Conservation (phyloP, 2,113 vertebrate species). For the Phasianus colchicus region DNA sequence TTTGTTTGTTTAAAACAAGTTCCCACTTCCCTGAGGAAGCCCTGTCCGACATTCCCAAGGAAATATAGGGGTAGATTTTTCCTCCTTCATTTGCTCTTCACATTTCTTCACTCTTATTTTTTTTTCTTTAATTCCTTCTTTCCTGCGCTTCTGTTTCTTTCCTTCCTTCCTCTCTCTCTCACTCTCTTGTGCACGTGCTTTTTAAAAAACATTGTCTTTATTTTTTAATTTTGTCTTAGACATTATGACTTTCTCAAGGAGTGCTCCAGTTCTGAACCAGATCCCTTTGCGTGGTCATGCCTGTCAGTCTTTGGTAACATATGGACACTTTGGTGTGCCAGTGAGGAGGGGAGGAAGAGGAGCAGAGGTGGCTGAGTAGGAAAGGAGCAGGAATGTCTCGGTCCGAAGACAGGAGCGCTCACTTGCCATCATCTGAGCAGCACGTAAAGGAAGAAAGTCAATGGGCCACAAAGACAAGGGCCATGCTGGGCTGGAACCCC, state of each 20-base stretch:
- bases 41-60: conserved; percentile 58
- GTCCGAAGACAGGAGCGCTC: conserved; percentile 59
- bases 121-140: conserved; percentile 41
- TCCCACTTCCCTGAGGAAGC: conserved; percentile 69
- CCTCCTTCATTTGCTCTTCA: conserved; percentile 48
- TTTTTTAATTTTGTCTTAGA: conserved; percentile 52
- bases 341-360: conserved; percentile 76
- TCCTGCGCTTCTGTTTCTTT: conserved; percentile 50
- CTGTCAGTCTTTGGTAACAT: conserved; percentile 86
- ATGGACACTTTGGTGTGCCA: conserved; percentile 87
- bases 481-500: conserved; percentile 33
- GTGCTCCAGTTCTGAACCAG: conserved; percentile 75
- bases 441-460: conserved; percentile 76
- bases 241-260: conserved; percentile 70
- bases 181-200: conserved; percentile 4
- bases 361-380: conserved; percentile 71
- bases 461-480: conserved; percentile 63
- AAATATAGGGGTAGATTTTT: conserved; percentile 9
- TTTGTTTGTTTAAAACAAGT: conserved; percentile 70
- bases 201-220: conserved; percentile 20
- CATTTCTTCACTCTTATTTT: conserved; percentile 20
- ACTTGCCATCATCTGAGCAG: conserved; percentile 83
- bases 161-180: conserved; percentile 18
- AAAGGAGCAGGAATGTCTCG: conserved; percentile 67
- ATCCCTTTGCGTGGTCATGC: conserved; percentile 72